Base-by-base conservation (phyloP, 1,140 invertebrate species). In the Tribolium madens region DNA sequence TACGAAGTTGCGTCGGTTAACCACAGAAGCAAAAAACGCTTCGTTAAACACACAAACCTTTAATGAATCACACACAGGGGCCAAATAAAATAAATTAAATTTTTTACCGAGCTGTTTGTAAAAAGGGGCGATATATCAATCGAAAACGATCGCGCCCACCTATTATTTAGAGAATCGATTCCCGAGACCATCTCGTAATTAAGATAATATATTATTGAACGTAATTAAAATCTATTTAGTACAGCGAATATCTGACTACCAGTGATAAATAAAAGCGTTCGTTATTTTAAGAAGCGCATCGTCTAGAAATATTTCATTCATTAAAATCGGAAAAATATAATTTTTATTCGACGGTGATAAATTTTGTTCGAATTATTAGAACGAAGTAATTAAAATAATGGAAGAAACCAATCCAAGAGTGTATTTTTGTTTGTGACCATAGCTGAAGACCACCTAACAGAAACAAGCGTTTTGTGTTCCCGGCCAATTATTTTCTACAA, bases 191-290 rank as follows among this genome's bases (percentile, higher is more conserved):
- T 75, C 36, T 75, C 72, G 72, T 77, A 82, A 82, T 81, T 79
- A 82, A 82, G 81, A 80, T 81, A 81, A 81, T 79, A 82, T 79
- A 81, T 82, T 82, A 80, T 80, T 77, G 80, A 76, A 64, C 71
- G 80, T 82, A 82, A 82, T 82, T 82, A 80, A 82, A 82, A 81
- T 81, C 81, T 80, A 81, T 81, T 82, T 80, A 80, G 73, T 80
- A 78, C 64, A 75, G 50, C 60, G 69, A 50, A 53, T 77, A 33
- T 77, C 52, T 60, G 78, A 81, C 81, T 82, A 81, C 81, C 76
- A 74, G 79, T 79, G 76, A 73, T 79, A 78, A 78, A 80, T 79
- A 79, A 73, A 64, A 33, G 18, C 18, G 60, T 18, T 75, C 79
- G 57, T 73, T 76, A 76, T 70, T 76, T 26, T 47, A 64, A 47